Evolutionary conservation across 2,797 vertebrate species (phyloP), one percentile per base, ranked within the genome.

Genomic region (Pristis pectinata): DNA sequence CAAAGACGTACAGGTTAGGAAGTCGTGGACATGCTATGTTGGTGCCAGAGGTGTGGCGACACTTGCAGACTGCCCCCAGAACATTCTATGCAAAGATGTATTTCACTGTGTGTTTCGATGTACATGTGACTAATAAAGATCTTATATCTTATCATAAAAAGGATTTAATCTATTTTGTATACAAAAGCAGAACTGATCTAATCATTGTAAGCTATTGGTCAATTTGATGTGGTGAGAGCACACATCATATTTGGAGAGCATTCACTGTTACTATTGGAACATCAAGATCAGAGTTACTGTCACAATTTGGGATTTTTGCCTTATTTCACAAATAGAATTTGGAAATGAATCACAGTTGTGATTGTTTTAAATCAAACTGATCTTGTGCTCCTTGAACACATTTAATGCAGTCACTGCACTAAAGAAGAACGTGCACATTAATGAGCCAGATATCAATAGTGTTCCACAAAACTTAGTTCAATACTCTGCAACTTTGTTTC

Each of bases 291-390:
- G 53, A 59, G 11, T 87, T 87, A 87, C 83, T 53, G 27, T 59
- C 49, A 30, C 34, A 59, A 34, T 85, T n/a, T 59, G 83, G 53
- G 53, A 87, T 34, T 34, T 30, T 87, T 87, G 30, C 53, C 49
- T 7, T 87, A 34, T 87, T 59, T 87, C 83, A 87, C 53, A 59
- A 53, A 74, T 56, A 87, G 10, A 56, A 87, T 87, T 87, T 87
- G 53, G 53, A 87, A 87, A 87, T 87, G 11, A 87, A 53, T 87
- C 53, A 59, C 49, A 59, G 17, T 34, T 56, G 53, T 87, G 49
- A 83, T 59, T 59, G 83, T 59, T 87, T 87, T 87, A 53, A 87
- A 59, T 87, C 56, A 87, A 87, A 56, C 83, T 53, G 83, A 30
- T 49, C 17, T 80, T 6, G 13, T 34, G 49, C 27, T 87, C 10